phyloP scores from a whole-genome alignment of 2,888 invertebrate species.

The Actias luna region DNA sequence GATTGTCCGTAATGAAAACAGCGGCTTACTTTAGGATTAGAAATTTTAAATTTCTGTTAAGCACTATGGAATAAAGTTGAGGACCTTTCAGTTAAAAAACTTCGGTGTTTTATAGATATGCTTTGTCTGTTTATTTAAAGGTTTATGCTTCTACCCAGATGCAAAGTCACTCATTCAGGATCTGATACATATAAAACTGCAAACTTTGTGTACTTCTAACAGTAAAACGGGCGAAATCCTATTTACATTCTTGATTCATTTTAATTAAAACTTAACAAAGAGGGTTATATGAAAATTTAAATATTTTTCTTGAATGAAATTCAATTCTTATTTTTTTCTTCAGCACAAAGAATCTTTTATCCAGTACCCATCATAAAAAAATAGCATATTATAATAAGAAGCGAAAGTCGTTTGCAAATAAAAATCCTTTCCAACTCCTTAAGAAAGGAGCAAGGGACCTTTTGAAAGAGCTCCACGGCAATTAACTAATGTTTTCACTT shows the following conservation, averaged over 20 bases:
- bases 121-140: not conserved
- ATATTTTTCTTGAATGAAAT: slow-evolving; percentile 7
- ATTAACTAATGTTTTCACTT: slow-evolving; percentile 19
- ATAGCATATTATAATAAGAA: slow-evolving; percentile 24
- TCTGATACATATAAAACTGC: not conserved
- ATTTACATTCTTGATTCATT: not conserved
- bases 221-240: not conserved
- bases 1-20: too few species aligned
- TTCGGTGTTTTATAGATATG: not conserved
- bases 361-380: slow-evolving; percentile 25
- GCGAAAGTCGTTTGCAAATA: slow-evolving; percentile 23
- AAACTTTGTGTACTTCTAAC: not conserved
- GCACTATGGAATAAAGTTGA: too few species aligned
- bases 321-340: not conserved
- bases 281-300: not conserved
- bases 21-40: too few species aligned
- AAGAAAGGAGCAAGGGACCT: slow-evolving; percentile 26
- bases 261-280: slow-evolving; percentile 3
- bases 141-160: not conserved
- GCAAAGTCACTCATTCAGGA: not conserved
- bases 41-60: too few species aligned
- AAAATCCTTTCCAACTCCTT: slow-evolving; percentile 26
- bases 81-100: too few species aligned
- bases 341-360: slow-evolving; percentile 23
- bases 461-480: slow-evolving; percentile 15